These are phyloP conservation scores for Engystomops pustulosus DNA, from an alignment of 2,113 vertebrate genomes.

Conservation along the genomic window DNA sequence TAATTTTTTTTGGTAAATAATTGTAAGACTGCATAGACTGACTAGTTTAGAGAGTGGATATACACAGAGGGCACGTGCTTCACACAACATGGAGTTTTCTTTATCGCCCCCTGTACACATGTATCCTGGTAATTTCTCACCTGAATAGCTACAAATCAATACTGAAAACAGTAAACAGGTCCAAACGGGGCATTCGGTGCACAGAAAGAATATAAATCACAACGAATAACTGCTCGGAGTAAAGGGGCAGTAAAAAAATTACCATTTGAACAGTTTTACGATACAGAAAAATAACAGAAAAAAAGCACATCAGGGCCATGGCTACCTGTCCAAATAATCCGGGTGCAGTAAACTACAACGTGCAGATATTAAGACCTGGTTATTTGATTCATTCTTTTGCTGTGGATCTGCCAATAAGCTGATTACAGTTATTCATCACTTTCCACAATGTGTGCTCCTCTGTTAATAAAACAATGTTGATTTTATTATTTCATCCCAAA, in stretches of 20 bases:
- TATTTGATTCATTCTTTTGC: slow-evolving; percentile 31
- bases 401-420: slow-evolving; percentile 29
- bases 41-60: background rate
- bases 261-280: slow-evolving; percentile 16
- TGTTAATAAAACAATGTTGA: background rate
- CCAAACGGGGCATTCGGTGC: background rate
- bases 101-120: background rate
- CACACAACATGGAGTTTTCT: background rate
- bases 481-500: slow-evolving; percentile 34
- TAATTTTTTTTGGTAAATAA: background rate
- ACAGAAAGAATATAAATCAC: slow-evolving; percentile 15
- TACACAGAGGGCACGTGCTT: background rate
- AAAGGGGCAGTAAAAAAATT: slow-evolving; percentile 30
- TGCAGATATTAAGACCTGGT: slow-evolving; percentile 36
- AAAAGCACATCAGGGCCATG: background rate
- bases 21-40: background rate
- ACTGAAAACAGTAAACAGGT: slow-evolving; percentile 22
- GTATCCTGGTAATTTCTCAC: background rate
- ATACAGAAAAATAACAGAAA: slow-evolving; percentile 11
- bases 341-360: background rate
- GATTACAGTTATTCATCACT: slow-evolving; percentile 42
- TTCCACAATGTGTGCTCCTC: background rate
- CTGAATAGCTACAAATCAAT: slow-evolving; percentile 24
- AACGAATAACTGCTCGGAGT: background rate
- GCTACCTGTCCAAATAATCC: background rate